Evolutionary conservation across 2,888 invertebrate genomes (phyloP).

Genomic region (Anoplius nigerrimus): DNA sequence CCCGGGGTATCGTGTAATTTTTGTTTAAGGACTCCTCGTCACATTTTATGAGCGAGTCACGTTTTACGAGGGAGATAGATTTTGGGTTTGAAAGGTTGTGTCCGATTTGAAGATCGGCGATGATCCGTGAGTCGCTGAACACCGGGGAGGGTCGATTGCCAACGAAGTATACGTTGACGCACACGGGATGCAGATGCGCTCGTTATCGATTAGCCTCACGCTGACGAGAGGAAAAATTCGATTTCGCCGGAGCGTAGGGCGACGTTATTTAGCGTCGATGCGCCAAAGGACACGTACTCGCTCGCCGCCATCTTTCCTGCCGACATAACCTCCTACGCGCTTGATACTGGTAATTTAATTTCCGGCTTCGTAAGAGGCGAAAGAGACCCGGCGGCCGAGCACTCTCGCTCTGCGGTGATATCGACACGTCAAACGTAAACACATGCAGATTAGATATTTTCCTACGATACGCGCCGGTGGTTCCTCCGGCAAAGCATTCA

Average conservation of each 20-base stretch:
- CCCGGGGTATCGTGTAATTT: too few species aligned
- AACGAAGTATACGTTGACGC: constrained; percentile 17
- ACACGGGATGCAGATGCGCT: too few species aligned
- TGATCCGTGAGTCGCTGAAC: too few species aligned
- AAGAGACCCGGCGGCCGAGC: constrained; percentile 27
- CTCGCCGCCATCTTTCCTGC: constrained; percentile 13
- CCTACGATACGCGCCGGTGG: constrained; percentile 53
- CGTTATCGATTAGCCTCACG: constrained; percentile 5
- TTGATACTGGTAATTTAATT: constrained; percentile 46
- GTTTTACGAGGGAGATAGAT: too few species aligned
- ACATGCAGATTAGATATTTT: constrained; percentile 69
- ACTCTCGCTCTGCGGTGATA: constrained; percentile 32
- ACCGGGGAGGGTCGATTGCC: too few species aligned
- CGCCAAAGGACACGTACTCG: constrained; percentile 4
- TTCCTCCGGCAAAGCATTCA: constrained; percentile 58
- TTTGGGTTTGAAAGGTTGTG: too few species aligned
- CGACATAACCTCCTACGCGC: neutral
- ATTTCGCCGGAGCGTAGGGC: constrained; percentile 11
- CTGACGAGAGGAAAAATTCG: constrained; percentile 21
- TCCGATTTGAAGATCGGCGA: too few species aligned
- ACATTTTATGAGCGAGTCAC: too few species aligned
- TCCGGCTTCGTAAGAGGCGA: constrained; percentile 44
- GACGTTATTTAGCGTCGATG: constrained; percentile 8
- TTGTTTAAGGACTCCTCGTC: too few species aligned
- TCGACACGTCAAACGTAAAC: constrained; percentile 66